Evolutionary conservation across 2,888 invertebrate species (phyloP).

Genomic region (Coleophora deauratella): DNA sequence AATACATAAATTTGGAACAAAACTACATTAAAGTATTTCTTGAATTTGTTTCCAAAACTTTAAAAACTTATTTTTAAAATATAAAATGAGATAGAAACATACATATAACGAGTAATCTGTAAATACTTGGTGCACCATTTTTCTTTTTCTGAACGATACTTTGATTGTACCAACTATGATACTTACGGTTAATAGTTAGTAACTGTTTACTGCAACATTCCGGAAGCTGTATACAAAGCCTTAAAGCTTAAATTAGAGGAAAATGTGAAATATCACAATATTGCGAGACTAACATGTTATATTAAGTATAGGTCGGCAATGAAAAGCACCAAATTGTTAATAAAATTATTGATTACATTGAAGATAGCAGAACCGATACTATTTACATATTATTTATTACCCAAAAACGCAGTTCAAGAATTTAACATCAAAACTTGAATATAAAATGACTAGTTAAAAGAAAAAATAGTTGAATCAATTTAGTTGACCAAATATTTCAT

Average conservation of each 20-base stretch:
- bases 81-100: not conserved
- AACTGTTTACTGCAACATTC: conserved; percentile 69
- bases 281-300: conserved; percentile 53
- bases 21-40: not conserved
- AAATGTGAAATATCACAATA: conserved; percentile 55
- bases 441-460: conserved; percentile 5
- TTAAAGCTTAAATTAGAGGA: conserved; percentile 44
- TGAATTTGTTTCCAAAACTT: not conserved
- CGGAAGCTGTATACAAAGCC: conserved; percentile 73
- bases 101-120: not conserved
- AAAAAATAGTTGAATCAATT: not conserved
- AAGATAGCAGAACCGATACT: conserved; percentile 37
- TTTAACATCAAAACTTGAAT: conserved; percentile 7
- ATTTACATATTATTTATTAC: conserved; percentile 47
- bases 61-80: not conserved
- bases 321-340: conserved; percentile 64
- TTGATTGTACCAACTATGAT: conserved; percentile 24
- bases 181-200: conserved; percentile 55
- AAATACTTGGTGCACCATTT: conserved; percentile 25
- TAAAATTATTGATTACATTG: conserved; percentile 33
- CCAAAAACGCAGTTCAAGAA: conserved; percentile 5
- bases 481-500: conserved; percentile 13
- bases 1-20: not conserved
- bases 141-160: not conserved
- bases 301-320: conserved; percentile 16